Base-by-base conservation (phyloP, 2,113 vertebrate genomes). In the Boulengeromyrus knoepffleri region DNA sequence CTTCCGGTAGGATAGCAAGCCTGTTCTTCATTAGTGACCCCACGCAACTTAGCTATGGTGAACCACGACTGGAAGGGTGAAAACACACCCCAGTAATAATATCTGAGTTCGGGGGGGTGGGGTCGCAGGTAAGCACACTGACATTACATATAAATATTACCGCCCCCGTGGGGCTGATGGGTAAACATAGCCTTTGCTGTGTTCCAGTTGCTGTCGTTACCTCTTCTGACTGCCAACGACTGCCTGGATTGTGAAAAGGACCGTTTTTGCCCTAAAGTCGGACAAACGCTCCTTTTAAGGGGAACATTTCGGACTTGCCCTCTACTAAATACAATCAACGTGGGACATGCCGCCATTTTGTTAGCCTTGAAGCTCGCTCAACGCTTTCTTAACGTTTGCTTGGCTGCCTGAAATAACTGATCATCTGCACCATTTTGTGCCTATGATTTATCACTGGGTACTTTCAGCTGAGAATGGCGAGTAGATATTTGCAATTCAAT, bases 401-500 rank as follows among this genome's bases (percentile, higher is more conserved):
- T 9, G 24, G 21, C 39, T 49, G 19, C 56, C 27, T 9, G n/a
- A 19, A 53, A 27, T 56, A 3, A 56, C 31, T 31, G 49, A 85
- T 85, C 46, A 31, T 5, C 85, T 49, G 5, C 24, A 12, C n/a
- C 21, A 27, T 66, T 19, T 62, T 21, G 10, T 47, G 83, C 31
- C 19, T 10, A 0, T 47, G 56, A 45, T 46, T 56, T 15, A 62
- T 46, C 7, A 46, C 17, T 46, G 19, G 19, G 17, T 50, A 21
- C 50, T 52, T 56, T 12, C 27, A 21, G 50, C n/a, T 19, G 85
- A 17, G 49, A 87, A 88, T 12, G 56, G 15, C 24, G 27, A 56
- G 31, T 45, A 45, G 52, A 88, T 19, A 88, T 88, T 88, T 88
- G 87, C 56, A 66, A 66, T 66, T 88, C 87, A 88, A 13, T 88